Base-by-base conservation (phyloP, 2,797 vertebrate species). In the Rachycentron canadum region DNA sequence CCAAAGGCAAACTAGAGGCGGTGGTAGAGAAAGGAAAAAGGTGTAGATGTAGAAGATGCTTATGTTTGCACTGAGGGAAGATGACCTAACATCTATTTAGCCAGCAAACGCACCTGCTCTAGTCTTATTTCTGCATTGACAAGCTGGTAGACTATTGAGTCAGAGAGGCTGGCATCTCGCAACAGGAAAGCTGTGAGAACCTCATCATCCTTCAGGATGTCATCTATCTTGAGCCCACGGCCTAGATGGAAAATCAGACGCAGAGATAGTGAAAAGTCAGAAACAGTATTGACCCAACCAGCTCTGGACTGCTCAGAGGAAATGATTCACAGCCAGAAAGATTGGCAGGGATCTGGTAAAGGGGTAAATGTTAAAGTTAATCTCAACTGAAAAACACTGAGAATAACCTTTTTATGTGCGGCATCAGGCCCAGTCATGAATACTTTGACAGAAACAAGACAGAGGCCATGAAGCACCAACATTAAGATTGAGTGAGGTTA, bases 171-270 rank as follows among this genome's bases (percentile, higher is more conserved):
- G 2, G 84, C 92, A 8, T 96, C 95, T 81, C 95, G 93, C 64
- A 95, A 59, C 49, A 99, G 93, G 92, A 96, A 99, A 5, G 95
- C 91, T 0, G 96, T 96, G 69, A 99, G 90, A 8, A 92, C 93
- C 86, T 99, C 96, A 26, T 97, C 97, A 12, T 99, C 97, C 92
- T 97, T 99, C 78, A 99, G 91, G 76, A 99, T 94, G 82, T 98
- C 95, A 45, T 90, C 91, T 64, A 99, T 94, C 91, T 94, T 95
- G 82, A 99, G 91, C 53, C 98, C 98, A 63, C 89, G 96, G 65
- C 98, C 98, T 99, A 47, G 1, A 81, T 0, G 3, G 30, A 63
- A 64, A 76, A 76, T 38, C 47, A 55, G 62, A n/a, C 68, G 55
- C 47, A 57, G 45, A 60, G 64, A 76, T 0, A 36, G 41, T 1